A percentile compares a stretch with the other conserved stretches of the same genome.
Evolutionary conservation across 2,797 vertebrate genomes (phyloP).

Genomic region (Silurus aristotelis): DNA sequence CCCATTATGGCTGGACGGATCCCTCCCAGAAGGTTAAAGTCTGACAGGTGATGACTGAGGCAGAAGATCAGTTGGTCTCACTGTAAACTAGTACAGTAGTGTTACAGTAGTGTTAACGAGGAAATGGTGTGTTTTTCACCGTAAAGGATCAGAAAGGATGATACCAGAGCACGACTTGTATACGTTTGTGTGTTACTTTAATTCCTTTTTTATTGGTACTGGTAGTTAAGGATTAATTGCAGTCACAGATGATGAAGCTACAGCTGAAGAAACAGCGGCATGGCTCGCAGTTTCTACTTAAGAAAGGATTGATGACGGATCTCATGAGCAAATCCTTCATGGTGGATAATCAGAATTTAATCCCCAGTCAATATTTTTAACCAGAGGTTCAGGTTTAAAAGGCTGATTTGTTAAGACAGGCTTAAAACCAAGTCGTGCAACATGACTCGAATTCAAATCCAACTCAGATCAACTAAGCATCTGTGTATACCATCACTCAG

Average conservation of each 20-base stretch:
- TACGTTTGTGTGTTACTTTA: not conserved
- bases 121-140: too few relatives aligned
- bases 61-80: conserved; percentile 39
- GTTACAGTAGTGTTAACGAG: conserved; percentile 22
- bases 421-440: conserved; percentile 18
- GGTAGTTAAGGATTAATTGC: not conserved
- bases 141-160: not conserved
- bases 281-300: not conserved
- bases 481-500: not conserved
- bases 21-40: conserved; percentile 21
- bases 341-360: conserved; percentile 1
- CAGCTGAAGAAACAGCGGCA: not conserved
- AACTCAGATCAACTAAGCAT: not conserved
- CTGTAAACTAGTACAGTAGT: conserved; percentile 33
- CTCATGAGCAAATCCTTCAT: conserved; percentile 19
- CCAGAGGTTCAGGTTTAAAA: conserved; percentile 15
- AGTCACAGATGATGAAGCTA: not conserved
- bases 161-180: not conserved
- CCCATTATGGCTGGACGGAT: conserved; percentile 40
- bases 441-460: not conserved
- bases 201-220: not conserved
- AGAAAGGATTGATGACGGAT: not conserved
- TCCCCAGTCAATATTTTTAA: conserved; percentile 29
- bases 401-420: conserved; percentile 7
- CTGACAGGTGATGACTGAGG: conserved; percentile 48